Percentiles rank a stretch among this genome's conserved stretches.
Conservation (phyloP, 2,888 invertebrate genomes). For the Fissipunctia ypsillon region DNA sequence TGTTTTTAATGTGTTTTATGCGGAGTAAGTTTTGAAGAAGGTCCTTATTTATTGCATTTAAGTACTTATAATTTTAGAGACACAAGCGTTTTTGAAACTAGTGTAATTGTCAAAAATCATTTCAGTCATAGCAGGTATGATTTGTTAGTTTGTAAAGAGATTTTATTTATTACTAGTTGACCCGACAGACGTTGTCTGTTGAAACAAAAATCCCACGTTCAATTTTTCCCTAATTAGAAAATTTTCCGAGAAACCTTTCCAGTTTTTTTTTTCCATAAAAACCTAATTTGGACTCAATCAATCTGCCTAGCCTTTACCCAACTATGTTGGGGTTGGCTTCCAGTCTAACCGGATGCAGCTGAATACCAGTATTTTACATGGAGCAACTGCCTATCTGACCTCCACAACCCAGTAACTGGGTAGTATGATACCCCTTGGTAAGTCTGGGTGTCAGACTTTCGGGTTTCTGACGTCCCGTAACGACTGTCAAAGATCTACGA, state of each 20-base stretch:
- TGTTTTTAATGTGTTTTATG: neutral
- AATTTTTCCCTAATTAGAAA: neutral
- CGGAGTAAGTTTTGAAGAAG: neutral
- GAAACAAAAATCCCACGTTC: neutral
- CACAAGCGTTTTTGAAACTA: neutral
- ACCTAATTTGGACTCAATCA: neutral
- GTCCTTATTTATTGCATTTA: neutral
- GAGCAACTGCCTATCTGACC: too few relatives aligned
- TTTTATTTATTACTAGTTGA: neutral
- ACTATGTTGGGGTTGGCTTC: too few relatives aligned
- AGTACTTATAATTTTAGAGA: neutral
- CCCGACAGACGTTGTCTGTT: neutral
- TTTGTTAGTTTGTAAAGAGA: neutral
- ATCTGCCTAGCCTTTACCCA: too few relatives aligned
- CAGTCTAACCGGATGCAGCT: too few relatives aligned
- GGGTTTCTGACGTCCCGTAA: too few relatives aligned
- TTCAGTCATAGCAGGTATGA: neutral
- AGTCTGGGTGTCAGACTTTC: too few relatives aligned
- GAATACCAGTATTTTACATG: too few relatives aligned
- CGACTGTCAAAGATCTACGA: too few relatives aligned
- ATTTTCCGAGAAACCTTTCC: neutral
- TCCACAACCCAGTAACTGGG: too few relatives aligned
- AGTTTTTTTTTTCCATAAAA: neutral
- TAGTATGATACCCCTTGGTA: too few relatives aligned
- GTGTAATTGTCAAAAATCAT: neutral